These are phyloP conservation scores for Orientallactaga bullata DNA, from an alignment of 2,113 vertebrate genomes.

Conservation along the genomic window DNA sequence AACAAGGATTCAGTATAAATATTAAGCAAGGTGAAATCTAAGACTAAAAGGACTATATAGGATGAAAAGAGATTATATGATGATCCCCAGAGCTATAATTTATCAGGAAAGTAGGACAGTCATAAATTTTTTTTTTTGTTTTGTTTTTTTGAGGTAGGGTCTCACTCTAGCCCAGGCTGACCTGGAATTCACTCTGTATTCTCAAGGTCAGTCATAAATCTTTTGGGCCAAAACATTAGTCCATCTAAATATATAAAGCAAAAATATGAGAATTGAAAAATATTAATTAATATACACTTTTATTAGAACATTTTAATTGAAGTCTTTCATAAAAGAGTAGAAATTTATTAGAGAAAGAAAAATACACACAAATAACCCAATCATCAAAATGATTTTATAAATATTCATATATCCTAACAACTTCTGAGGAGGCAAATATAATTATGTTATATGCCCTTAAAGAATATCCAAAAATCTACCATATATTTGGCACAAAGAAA, in stretches of 20 bases:
- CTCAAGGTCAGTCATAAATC: constrained; percentile 63
- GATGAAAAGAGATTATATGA: constrained; percentile 59
- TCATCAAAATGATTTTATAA: not conserved
- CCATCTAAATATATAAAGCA: constrained; percentile 19
- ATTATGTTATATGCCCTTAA: not conserved
- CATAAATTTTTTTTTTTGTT: constrained; percentile 66
- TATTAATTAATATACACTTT: constrained; percentile 37
- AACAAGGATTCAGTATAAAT: constrained; percentile 39
- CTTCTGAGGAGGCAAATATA: not conserved
- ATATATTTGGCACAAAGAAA: not conserved
- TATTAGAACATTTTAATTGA: constrained; percentile 27
- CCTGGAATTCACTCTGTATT: too few relatives aligned
- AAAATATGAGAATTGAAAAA: constrained; percentile 48
- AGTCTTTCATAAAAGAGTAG: constrained; percentile 41
- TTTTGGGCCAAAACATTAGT: constrained; percentile 37
- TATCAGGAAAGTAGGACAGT: constrained; percentile 59
- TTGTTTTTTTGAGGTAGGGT: too few relatives aligned
- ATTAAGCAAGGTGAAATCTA: constrained; percentile 55
- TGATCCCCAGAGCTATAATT: constrained; percentile 63
- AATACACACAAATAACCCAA: not conserved
- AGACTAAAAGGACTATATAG: constrained; percentile 49
- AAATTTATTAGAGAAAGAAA: constrained; percentile 23
- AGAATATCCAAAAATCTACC: not conserved
- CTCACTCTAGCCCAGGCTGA: too few relatives aligned
- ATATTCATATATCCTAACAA: not conserved